Conservation (phyloP, 2,113 vertebrate genomes). For the Nycticryphes semicollaris region DNA sequence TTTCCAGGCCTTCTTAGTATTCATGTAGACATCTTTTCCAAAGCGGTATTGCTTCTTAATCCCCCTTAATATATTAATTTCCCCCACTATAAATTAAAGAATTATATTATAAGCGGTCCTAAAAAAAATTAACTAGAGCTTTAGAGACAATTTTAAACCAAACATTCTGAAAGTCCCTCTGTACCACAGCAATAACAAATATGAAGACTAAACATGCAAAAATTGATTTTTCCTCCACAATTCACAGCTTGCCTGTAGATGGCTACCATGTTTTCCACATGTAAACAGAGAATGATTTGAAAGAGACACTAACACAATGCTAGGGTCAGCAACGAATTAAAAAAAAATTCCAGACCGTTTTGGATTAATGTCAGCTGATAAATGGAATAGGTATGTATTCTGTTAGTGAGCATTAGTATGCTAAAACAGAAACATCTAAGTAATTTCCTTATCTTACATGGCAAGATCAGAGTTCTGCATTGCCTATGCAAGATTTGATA, state of each 20-base stretch:
- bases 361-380: not conserved
- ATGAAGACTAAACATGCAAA: not conserved
- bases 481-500: not conserved
- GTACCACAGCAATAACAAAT: not conserved
- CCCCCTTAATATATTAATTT: not conserved
- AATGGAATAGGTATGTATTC: not conserved
- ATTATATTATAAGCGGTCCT: not conserved
- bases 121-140: not conserved
- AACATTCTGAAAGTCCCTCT: not conserved
- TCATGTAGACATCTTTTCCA: not conserved
- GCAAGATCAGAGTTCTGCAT: not conserved
- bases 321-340: not conserved
- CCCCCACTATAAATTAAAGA: not conserved
- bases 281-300: not conserved
- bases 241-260: not conserved
- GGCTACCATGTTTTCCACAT: not conserved
- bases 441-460: not conserved
- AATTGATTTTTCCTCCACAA: not conserved
- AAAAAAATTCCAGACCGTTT: not conserved
- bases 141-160: not conserved
- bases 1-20: not conserved
- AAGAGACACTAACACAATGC: not conserved
- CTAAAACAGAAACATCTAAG: not conserved
- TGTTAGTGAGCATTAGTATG: not conserved
- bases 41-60: not conserved